Conservation (phyloP, 1,140 invertebrate genomes). For the Leucophenga varia region DNA sequence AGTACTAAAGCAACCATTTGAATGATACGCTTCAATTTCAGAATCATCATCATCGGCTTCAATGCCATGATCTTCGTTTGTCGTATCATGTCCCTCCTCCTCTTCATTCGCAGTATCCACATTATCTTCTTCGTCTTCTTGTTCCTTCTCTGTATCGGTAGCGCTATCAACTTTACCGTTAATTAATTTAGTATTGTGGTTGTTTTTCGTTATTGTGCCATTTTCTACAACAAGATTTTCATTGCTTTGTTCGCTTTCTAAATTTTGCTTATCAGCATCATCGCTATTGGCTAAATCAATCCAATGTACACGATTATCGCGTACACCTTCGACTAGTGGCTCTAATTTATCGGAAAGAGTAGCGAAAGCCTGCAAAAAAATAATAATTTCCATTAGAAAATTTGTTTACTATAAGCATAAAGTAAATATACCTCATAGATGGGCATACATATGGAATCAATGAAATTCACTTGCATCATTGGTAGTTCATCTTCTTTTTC, state of each 20-base stretch:
- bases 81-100: slow-evolving; percentile 12
- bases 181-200: neutral
- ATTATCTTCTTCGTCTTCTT: neutral
- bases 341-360: slow-evolving; percentile 73
- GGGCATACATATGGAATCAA: slow-evolving; percentile 92
- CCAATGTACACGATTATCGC: slow-evolving; percentile 81
- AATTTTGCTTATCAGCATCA: slow-evolving; percentile 55
- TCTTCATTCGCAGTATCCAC: neutral
- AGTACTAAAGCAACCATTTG: slow-evolving; percentile 14
- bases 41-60: slow-evolving; percentile 9
- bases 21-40: slow-evolving; percentile 23
- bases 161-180: neutral
- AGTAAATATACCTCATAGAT: slow-evolving; percentile 81
- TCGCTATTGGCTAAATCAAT: slow-evolving; percentile 71
- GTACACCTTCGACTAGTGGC: slow-evolving; percentile 82
- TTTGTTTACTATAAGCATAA: neutral
- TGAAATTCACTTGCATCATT: slow-evolving; percentile 95
- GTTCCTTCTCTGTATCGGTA: neutral
- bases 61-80: slow-evolving; percentile 18
- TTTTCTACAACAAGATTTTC: slow-evolving; percentile 37
- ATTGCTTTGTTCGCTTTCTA: slow-evolving; percentile 18
- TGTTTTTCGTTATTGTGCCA: slow-evolving; percentile 18
- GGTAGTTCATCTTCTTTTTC: slow-evolving; percentile 94
- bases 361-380: slow-evolving; percentile 74
- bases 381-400: neutral